Evolutionary conservation across 2,888 invertebrate species (phyloP).

Genomic region (Steinernema carpocapsae): DNA sequence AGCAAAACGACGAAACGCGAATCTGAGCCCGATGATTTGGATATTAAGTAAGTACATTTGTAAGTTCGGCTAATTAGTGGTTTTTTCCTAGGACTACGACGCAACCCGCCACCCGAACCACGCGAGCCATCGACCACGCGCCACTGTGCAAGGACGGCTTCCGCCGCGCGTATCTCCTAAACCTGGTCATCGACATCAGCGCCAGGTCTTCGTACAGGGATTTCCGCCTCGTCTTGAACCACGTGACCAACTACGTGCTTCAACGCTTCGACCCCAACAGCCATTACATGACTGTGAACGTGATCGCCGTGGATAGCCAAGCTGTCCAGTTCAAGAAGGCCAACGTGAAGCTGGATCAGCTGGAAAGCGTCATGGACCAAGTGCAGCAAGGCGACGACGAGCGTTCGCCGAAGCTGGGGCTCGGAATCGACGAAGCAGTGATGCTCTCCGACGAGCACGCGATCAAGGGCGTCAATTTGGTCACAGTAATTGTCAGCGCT

Average conservation of each 20-base stretch:
- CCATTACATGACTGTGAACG: slow-evolving; percentile 53
- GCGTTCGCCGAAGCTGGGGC: slow-evolving; percentile 56
- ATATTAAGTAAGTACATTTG: neutral
- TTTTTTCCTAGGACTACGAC: slow-evolving; percentile 49
- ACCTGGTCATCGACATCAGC: slow-evolving; percentile 59
- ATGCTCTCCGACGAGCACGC: slow-evolving; percentile 54
- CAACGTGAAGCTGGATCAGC: slow-evolving; percentile 41
- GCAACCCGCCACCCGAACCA: slow-evolving; percentile 50
- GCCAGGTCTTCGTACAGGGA: slow-evolving; percentile 53
- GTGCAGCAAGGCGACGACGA: slow-evolving; percentile 53
- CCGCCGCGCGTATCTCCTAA: slow-evolving; percentile 58
- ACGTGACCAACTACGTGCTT: slow-evolving; percentile 52
- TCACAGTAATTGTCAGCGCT: slow-evolving; percentile 58
- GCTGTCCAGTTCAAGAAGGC: slow-evolving; percentile 47
- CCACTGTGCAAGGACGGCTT: slow-evolving; percentile 62
- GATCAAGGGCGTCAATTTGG: slow-evolving; percentile 53
- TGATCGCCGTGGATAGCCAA: slow-evolving; percentile 59
- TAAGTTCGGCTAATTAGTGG: neutral
- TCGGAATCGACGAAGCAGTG: slow-evolving; percentile 57
- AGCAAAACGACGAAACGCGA: slow-evolving; percentile 20
- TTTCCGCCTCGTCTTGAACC: slow-evolving; percentile 52
- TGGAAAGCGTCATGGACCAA: slow-evolving; percentile 39
- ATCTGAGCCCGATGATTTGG: neutral
- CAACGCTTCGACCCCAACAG: slow-evolving; percentile 49
- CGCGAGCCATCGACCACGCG: slow-evolving; percentile 51